Conservation (phyloP, 2,113 vertebrate genomes). For the Labeo rohita region DNA sequence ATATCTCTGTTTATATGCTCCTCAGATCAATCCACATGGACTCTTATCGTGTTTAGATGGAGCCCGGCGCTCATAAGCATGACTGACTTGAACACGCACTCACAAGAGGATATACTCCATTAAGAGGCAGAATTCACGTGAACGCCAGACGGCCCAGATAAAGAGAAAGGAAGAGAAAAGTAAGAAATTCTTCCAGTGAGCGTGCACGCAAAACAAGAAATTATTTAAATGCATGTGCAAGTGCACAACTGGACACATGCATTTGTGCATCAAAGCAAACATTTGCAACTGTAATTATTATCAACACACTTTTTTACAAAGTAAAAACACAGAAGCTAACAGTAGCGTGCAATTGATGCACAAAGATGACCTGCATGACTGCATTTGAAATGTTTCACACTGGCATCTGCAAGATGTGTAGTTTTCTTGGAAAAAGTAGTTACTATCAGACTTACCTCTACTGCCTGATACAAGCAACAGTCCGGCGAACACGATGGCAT, state of each 20-base stretch:
- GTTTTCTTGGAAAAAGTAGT: not conserved
- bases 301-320: not conserved
- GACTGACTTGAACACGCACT: conserved; percentile 26
- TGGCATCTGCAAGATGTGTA: not conserved
- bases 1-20: conserved; percentile 6
- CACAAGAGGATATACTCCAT: conserved; percentile 11
- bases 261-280: conserved; percentile 22
- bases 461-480: conserved; percentile 87
- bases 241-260: not conserved
- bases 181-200: not conserved
- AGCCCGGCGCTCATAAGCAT: not conserved
- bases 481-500: conserved; percentile 91
- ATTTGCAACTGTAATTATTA: conserved; percentile 15
- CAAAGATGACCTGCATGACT: not conserved
- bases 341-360: not conserved
- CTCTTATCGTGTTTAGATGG: conserved; percentile 10
- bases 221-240: not conserved
- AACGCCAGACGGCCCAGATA: not conserved
- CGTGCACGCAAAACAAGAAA: not conserved
- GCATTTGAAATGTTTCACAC: not conserved
- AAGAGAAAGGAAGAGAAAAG: not conserved
- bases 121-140: conserved; percentile 13
- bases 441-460: conserved; percentile 81
- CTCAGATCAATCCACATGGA: not conserved
- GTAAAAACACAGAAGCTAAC: not conserved